Conservation (phyloP, 2,113 vertebrate genomes). For the Lagopus muta region DNA sequence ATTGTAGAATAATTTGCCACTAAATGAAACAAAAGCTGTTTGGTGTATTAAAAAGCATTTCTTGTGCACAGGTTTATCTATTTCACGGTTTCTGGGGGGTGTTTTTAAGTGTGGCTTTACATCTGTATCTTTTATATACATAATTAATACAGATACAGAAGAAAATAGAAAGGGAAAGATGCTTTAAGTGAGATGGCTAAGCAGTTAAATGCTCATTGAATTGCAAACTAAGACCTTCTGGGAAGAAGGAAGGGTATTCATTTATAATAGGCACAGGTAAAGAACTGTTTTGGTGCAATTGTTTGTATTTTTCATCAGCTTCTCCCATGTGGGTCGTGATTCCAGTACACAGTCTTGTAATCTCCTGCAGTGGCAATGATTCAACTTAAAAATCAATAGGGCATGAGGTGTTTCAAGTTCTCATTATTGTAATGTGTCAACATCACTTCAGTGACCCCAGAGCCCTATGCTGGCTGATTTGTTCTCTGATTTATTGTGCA, state of each 20-base stretch:
- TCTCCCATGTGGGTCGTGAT: conserved; percentile 72
- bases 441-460: conserved; percentile 80
- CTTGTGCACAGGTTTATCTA: conserved; percentile 31
- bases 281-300: conserved; percentile 71
- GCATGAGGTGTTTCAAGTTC: conserved; percentile 83
- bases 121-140: background rate
- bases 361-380: conserved; percentile 81
- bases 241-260: conserved; percentile 30
- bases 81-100: conserved; percentile 28
- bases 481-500: conserved; percentile 86
- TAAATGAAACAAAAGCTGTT: conserved; percentile 41
- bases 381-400: conserved; percentile 84
- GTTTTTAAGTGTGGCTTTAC: background rate
- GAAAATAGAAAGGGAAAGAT: conserved; percentile 17
- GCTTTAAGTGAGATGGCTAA: background rate
- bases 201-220: background rate
- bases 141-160: conserved; percentile 26
- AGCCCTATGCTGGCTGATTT: conserved; percentile 79
- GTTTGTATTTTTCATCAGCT: conserved; percentile 76
- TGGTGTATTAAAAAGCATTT: conserved; percentile 48
- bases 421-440: conserved; percentile 87
- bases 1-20: conserved; percentile 54
- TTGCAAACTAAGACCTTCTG: background rate
- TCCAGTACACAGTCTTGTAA: conserved; percentile 75
- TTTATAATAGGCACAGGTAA: conserved; percentile 52